These are phyloP conservation scores for Drymodes brunneopygia DNA, from an alignment of 2,113 vertebrate genomes.

Conservation along the genomic window DNA sequence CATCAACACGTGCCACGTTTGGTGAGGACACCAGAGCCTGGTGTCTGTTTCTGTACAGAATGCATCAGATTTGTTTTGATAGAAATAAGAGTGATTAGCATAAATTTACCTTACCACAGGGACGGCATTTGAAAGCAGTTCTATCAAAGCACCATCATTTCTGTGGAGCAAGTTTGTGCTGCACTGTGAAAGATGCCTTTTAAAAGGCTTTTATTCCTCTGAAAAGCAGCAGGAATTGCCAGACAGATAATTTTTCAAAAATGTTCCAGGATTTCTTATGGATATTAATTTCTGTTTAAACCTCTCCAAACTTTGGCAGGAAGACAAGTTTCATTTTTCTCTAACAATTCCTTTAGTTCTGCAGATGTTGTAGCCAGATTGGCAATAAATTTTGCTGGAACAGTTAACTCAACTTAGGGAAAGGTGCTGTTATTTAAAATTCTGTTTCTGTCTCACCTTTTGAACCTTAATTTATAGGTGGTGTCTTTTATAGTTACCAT, in stretches of 20 bases:
- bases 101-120: neutral
- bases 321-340: conserved; percentile 66
- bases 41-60: neutral
- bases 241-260: conserved; percentile 40
- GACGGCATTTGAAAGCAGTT: neutral
- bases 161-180: neutral
- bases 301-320: conserved; percentile 45
- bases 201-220: neutral
- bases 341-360: conserved; percentile 52
- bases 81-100: neutral
- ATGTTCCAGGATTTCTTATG: conserved; percentile 6
- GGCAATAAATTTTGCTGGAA: conserved; percentile 58
- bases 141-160: neutral
- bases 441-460: conserved; percentile 18
- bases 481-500: neutral
- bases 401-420: conserved; percentile 21
- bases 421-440: conserved; percentile 41
- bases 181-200: neutral
- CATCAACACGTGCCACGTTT: accelerated
- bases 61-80: neutral
- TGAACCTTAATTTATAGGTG: conserved; percentile 33
- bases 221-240: conserved; percentile 13
- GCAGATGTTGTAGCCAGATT: conserved; percentile 65
- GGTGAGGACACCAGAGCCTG: neutral
- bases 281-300: conserved; percentile 61